Conservation (phyloP, 1,140 invertebrate species). For the Drosophila kurseongensis region DNA sequence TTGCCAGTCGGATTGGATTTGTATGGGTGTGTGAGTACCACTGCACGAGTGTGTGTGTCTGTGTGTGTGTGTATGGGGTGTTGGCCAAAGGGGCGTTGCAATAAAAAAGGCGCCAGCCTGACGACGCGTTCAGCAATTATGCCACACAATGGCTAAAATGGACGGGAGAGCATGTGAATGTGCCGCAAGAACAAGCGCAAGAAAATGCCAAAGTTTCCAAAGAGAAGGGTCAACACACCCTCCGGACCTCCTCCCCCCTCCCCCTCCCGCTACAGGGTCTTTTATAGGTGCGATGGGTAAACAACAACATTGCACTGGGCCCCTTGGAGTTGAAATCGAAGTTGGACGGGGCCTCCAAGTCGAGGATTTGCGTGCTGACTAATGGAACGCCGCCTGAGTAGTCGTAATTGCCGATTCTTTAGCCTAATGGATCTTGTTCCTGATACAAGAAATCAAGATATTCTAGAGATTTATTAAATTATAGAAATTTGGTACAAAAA, state of each 20-base stretch:
- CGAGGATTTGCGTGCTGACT: slow-evolving; percentile 29
- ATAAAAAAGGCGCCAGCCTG: slow-evolving; percentile 74
- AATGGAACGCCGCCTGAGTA: slow-evolving; percentile 9
- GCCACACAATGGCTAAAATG: slow-evolving; percentile 55
- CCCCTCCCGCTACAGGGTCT: neutral
- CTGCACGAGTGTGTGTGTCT: neutral
- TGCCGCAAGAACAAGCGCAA: slow-evolving; percentile 31
- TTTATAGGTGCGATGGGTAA: slow-evolving; percentile 73
- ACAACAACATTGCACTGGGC: slow-evolving; percentile 37
- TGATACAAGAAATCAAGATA: neutral
- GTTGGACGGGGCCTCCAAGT: neutral
- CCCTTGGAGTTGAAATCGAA: neutral
- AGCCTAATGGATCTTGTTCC: neutral
- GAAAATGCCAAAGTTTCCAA: slow-evolving; percentile 48
- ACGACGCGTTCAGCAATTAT: slow-evolving; percentile 75
- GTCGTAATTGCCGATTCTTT: slow-evolving; percentile 1
- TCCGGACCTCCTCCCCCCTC: neutral
- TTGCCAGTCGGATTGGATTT: slow-evolving; percentile 37
- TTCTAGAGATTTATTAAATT: neutral
- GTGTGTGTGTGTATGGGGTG: slow-evolving; percentile 7
- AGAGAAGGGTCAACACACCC: slow-evolving; percentile 54
- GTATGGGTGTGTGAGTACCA: slow-evolving; percentile 2
- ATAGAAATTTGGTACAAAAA: neutral
- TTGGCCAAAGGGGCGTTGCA: slow-evolving; percentile 53
- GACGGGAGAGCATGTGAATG: slow-evolving; percentile 29